Percentiles rank a stretch among this genome's conserved stretches.
Conservation (phyloP, 2,888 invertebrate genomes). For the Thelaira solivaga region DNA sequence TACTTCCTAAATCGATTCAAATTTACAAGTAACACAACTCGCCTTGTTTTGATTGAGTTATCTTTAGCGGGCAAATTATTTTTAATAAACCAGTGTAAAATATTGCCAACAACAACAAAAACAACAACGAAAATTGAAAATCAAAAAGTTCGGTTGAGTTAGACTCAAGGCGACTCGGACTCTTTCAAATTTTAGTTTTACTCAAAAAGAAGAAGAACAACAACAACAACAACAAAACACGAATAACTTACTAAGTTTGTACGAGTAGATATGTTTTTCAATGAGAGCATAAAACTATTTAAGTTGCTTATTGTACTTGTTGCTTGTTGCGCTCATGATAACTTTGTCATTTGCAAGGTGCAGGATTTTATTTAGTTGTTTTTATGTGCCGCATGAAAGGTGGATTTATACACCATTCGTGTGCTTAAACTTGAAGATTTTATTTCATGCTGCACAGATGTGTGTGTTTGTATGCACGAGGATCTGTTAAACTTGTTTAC, state of each 20-base stretch:
- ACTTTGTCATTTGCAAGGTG: constrained; percentile 53
- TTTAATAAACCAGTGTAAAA: too few relatives aligned
- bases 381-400: constrained; percentile 46
- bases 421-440: constrained; percentile 25
- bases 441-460: constrained; percentile 3
- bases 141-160: too few relatives aligned
- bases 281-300: not conserved
- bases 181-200: too few relatives aligned
- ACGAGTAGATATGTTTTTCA: not conserved
- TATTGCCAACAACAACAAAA: too few relatives aligned
- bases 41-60: too few relatives aligned
- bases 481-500: constrained; percentile 53
- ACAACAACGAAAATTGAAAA: too few relatives aligned
- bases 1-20: too few relatives aligned
- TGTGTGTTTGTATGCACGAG: not conserved
- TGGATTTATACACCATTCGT: constrained; percentile 39
- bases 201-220: not conserved
- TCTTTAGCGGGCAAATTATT: too few relatives aligned
- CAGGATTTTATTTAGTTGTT: constrained; percentile 42
- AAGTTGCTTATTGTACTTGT: not conserved
- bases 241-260: not conserved
- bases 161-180: too few relatives aligned
- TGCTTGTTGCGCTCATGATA: constrained; percentile 20
- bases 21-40: too few relatives aligned
- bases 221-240: not conserved